A percentile compares a stretch with the other conserved stretches of the same genome.
Evolutionary conservation across 2,113 vertebrate genomes (phyloP).

Genomic region (Phoxinus phoxinus): DNA sequence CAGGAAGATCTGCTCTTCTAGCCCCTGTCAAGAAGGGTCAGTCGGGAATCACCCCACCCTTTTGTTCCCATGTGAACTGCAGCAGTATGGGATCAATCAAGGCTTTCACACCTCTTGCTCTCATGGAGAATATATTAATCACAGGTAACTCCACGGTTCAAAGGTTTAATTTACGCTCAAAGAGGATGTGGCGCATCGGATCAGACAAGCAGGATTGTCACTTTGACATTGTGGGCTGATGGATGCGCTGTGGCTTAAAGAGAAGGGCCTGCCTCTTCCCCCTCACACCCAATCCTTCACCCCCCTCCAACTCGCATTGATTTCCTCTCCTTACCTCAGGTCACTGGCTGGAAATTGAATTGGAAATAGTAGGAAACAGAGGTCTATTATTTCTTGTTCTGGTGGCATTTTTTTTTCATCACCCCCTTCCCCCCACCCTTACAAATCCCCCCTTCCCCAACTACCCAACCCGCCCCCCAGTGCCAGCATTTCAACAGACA

Average conservation of each 20-base stretch:
- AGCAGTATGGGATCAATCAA: slow-evolving; percentile 52
- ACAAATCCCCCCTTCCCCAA: slow-evolving; percentile 10
- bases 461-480: not conserved
- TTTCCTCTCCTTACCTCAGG: slow-evolving; percentile 74
- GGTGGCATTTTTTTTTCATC: slow-evolving; percentile 54
- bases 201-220: slow-evolving; percentile 66
- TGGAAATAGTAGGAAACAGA: slow-evolving; percentile 73
- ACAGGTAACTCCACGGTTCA: slow-evolving; percentile 69
- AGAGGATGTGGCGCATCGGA: slow-evolving; percentile 59
- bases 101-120: slow-evolving; percentile 13
- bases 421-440: not conserved
- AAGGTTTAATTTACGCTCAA: slow-evolving; percentile 70
- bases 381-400: slow-evolving; percentile 73
- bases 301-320: slow-evolving; percentile 66
- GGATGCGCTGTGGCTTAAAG: slow-evolving; percentile 65
- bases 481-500: slow-evolving; percentile 63
- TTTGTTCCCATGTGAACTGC: slow-evolving; percentile 47
- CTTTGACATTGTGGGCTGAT: slow-evolving; percentile 67
- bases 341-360: slow-evolving; percentile 77
- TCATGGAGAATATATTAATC: slow-evolving; percentile 67
- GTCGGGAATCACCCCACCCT: slow-evolving; percentile 38
- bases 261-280: slow-evolving; percentile 53
- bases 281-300: slow-evolving; percentile 64
- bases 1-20: slow-evolving; percentile 39
- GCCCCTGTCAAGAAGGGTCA: slow-evolving; percentile 47